Evolutionary conservation across 2,797 vertebrate genomes (phyloP).

Genomic region (Babyrousa celebensis): DNA sequence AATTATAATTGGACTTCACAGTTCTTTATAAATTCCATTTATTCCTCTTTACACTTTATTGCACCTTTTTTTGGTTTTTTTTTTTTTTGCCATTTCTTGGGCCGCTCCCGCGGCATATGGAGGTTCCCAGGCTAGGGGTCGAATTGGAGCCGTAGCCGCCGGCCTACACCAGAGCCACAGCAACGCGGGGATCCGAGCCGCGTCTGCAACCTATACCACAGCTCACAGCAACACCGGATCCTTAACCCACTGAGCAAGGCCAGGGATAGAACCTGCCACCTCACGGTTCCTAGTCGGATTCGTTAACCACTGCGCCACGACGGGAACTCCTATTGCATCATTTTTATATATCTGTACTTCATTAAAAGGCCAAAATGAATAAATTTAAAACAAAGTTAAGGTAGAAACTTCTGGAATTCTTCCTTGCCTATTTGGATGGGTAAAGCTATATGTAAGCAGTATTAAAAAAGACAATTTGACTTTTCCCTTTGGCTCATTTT

Average conservation of each 20-base stretch:
- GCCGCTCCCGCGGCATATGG: too few relatives aligned
- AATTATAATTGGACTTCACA: not conserved
- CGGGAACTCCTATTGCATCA: not conserved
- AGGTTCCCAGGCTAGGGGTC: too few relatives aligned
- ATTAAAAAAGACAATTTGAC: not conserved
- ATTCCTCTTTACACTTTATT: not conserved
- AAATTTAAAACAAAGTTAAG: conserved; percentile 36
- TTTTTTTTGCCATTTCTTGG: too few relatives aligned
- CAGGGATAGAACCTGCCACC: too few relatives aligned
- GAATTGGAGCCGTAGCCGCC: too few relatives aligned
- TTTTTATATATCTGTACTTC: not conserved
- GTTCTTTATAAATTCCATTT: not conserved
- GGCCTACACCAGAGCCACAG: too few relatives aligned
- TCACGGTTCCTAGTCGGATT: too few relatives aligned
- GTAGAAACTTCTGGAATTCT: conserved; percentile 28
- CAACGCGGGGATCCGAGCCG: too few relatives aligned
- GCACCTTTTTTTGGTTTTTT: not conserved
- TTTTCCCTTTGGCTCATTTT: conserved; percentile 61
- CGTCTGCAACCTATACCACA: too few relatives aligned
- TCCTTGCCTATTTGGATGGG: conserved; percentile 1
- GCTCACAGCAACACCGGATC: too few relatives aligned
- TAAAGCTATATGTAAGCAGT: not conserved
- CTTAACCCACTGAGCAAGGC: too few relatives aligned
- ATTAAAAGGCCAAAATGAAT: conserved; percentile 57
- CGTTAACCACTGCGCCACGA: too few relatives aligned